phyloP scores from a whole-genome alignment of 2,888 invertebrate genomes.

The Parascotia fuliginaria region DNA sequence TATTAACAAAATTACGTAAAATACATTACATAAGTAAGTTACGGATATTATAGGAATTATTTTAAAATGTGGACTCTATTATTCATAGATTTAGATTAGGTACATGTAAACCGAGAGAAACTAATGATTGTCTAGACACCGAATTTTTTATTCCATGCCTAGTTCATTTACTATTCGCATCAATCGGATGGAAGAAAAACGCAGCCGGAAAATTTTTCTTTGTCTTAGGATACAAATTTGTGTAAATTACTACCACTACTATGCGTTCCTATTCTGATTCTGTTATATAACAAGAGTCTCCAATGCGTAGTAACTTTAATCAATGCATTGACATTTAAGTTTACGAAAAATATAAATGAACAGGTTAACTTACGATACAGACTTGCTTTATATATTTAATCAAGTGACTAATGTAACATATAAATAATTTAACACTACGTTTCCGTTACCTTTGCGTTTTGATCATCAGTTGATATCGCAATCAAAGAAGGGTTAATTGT shows the following conservation, averaged over 20 bases:
- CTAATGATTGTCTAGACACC: background rate
- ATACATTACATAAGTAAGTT: background rate
- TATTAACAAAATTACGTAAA: no score
- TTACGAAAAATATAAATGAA: constrained; percentile 1
- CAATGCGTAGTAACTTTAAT: background rate
- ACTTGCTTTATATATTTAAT: background rate
- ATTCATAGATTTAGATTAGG: background rate
- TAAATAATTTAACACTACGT: no score
- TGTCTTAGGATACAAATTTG: no score
- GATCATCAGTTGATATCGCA: no score
- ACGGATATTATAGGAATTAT: background rate
- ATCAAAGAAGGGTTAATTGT: no score
- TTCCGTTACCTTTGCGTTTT: no score
- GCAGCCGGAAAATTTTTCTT: no score
- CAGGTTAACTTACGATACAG: background rate
- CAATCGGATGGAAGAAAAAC: no score
- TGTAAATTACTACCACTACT: no score
- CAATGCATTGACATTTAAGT: constrained; percentile 18
- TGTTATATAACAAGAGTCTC: background rate
- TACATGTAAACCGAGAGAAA: background rate
- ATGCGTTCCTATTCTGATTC: background rate
- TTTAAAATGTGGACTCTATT: background rate
- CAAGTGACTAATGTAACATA: background rate
- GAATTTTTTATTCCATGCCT: background rate
- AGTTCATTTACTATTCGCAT: no score